Percentiles rank a stretch among this genome's conserved stretches.
These are phyloP conservation scores for Sebastes nivosus DNA, from an alignment of 2,797 vertebrate species.

Conservation along the genomic window DNA sequence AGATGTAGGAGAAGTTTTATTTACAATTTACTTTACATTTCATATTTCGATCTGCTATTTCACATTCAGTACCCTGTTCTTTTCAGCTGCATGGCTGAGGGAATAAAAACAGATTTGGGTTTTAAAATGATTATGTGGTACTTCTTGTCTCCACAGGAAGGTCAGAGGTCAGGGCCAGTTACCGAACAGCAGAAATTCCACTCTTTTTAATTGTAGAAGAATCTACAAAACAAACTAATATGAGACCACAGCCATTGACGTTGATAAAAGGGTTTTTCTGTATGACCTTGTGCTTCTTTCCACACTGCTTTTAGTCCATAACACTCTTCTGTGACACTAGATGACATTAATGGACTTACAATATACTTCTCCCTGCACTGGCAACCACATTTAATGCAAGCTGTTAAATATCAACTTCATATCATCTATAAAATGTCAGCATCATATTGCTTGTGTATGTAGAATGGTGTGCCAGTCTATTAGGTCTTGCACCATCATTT, in stretches of 20 bases:
- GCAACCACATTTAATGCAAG: background rate
- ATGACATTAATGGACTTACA: background rate
- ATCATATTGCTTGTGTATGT: constrained; percentile 1
- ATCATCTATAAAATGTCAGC: background rate
- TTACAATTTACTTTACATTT: constrained; percentile 70
- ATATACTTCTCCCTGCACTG: background rate
- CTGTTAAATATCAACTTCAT: constrained; percentile 21
- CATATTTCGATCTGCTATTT: constrained; percentile 51
- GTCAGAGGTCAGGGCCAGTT: constrained; percentile 1
- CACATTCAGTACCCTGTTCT: background rate
- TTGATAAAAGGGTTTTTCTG: background rate
- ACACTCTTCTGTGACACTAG: background rate
- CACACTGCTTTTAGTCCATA: background rate
- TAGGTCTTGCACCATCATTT: constrained; percentile 16
- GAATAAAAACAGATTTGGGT: background rate
- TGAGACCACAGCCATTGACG: background rate
- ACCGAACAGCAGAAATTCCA: background rate
- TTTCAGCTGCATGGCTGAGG: background rate
- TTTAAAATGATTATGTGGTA: constrained; percentile 1
- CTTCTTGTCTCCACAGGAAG: background rate
- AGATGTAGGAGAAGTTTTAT: constrained; percentile 51
- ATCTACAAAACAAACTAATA: background rate
- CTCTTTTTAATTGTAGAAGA: background rate
- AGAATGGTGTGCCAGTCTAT: background rate
- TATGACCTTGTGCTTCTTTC: constrained; percentile 1